Base-by-base conservation (phyloP, 2,113 vertebrate genomes). In the Nothocercus nigrocapillus region DNA sequence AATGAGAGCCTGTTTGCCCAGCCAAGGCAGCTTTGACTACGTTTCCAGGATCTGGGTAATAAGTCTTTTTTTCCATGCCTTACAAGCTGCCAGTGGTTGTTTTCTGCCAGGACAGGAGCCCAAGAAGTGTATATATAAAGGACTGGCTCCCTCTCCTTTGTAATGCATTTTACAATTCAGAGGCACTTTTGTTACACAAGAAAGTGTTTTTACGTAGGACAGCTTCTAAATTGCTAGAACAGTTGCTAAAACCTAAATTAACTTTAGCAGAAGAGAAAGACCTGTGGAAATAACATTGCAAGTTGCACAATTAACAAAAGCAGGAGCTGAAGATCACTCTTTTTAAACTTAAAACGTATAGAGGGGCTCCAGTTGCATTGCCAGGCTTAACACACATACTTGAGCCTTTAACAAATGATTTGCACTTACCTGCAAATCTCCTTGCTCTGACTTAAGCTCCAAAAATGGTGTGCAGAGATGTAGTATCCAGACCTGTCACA, bases 81-180 rank as follows among this genome's bases (percentile, higher is more conserved):
- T 85, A 53, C 24, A 87, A 17, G 17, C 74, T 95, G 93, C 91
- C 95, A 94, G 63, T 27, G 90, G 49, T 92, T 13, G 6, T 77
- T 76, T 90, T 91, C 74, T 96, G 95, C 94, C 87, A 96, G 83
- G 53, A 90, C 49, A 88, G 56, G 69, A 91, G 68, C 79, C 88
- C 86, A 85, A 89, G 79, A 45, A 90, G 11, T 6, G 28, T 92
- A 64, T 34, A 44, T 92, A 64, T 34, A 44, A 88, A 40, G 51
- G 62, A 81, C 75, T 80, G 91, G 81, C 66, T 96, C 22, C n/a
- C 36, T 93, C 82, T 79, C 49, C 59, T 95, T 88, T 88, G 59
- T 75, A 88, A 90, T 69, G 82, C 38, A 30, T 90, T 97, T 92
- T 95, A 93, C 64, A 79, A 70, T 70, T 90, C 86, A 81, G 80